phyloP scores from a whole-genome alignment of 2,797 vertebrate genomes.

The Cryptoprocta ferox region DNA sequence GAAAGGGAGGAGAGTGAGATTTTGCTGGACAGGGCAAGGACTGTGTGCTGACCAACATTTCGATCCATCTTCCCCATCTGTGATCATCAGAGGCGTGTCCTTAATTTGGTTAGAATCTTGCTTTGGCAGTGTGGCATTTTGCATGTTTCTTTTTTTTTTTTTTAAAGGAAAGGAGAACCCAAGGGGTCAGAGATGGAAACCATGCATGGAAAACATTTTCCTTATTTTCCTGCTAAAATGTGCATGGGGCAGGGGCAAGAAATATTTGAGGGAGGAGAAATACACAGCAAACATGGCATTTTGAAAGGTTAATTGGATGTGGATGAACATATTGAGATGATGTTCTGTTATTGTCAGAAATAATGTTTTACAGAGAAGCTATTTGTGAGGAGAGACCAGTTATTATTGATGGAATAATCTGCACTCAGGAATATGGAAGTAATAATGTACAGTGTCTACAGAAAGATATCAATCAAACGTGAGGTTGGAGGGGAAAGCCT shows the following conservation, averaged over 20 bases:
- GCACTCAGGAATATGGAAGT: slow-evolving; percentile 47
- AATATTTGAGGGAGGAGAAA: slow-evolving; percentile 50
- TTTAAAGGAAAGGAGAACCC: background rate
- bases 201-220: background rate
- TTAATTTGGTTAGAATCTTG: background rate
- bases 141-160: background rate
- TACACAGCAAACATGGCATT: slow-evolving; percentile 39
- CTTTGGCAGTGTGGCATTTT: background rate
- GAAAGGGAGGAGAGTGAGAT: background rate
- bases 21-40: too few relatives aligned
- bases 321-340: slow-evolving; percentile 23
- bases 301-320: slow-evolving; percentile 61
- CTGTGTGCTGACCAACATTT: background rate
- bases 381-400: slow-evolving; percentile 46
- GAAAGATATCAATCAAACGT: slow-evolving; percentile 30
- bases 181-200: background rate
- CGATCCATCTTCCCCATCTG: background rate
- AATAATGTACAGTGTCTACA: background rate
- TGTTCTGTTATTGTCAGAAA: slow-evolving; percentile 65
- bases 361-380: slow-evolving; percentile 76
- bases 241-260: background rate
- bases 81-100: background rate
- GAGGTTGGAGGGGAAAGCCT: background rate
- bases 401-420: slow-evolving; percentile 17
- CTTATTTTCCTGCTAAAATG: slow-evolving; percentile 27